These are phyloP conservation scores for Polietes domitor DNA, from an alignment of 2,888 invertebrate genomes.

Conservation along the genomic window DNA sequence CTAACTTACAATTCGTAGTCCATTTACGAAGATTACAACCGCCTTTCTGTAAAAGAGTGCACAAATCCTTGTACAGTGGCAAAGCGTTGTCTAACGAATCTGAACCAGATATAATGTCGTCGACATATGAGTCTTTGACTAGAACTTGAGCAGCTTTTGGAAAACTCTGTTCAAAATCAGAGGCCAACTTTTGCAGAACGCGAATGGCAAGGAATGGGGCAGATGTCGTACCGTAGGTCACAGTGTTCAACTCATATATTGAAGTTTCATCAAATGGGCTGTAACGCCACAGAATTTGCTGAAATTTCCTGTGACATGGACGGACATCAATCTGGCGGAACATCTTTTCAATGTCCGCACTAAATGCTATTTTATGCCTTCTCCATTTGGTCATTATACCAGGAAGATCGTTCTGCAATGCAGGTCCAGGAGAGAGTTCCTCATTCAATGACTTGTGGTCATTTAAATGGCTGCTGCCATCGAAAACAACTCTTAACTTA, in stretches of 20 bases:
- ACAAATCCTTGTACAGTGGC: slow-evolving; percentile 38
- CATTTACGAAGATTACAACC: slow-evolving; percentile 28
- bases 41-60: slow-evolving; percentile 30
- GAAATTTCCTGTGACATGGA: too few species aligned
- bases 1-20: too few species aligned
- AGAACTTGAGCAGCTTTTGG: slow-evolving; percentile 33
- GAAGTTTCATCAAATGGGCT: slow-evolving; percentile 36
- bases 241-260: slow-evolving; percentile 53
- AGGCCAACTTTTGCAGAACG: slow-evolving; percentile 44
- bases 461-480: slow-evolving; percentile 34
- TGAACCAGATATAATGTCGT: slow-evolving; percentile 54
- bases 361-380: slow-evolving; percentile 48
- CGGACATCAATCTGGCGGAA: slow-evolving; percentile 56
- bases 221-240: slow-evolving; percentile 61
- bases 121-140: slow-evolving; percentile 50
- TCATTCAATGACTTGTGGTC: slow-evolving; percentile 39
- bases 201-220: slow-evolving; percentile 51
- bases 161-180: slow-evolving; percentile 38
- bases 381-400: slow-evolving; percentile 54
- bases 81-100: slow-evolving; percentile 31
- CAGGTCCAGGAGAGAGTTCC: slow-evolving; percentile 46
- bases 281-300: slow-evolving; percentile 56
- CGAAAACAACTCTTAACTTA: too few species aligned
- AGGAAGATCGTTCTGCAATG: too few species aligned
- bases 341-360: slow-evolving; percentile 64